Base-by-base conservation (phyloP, 2,797 vertebrate genomes). In the Lemur catta region DNA sequence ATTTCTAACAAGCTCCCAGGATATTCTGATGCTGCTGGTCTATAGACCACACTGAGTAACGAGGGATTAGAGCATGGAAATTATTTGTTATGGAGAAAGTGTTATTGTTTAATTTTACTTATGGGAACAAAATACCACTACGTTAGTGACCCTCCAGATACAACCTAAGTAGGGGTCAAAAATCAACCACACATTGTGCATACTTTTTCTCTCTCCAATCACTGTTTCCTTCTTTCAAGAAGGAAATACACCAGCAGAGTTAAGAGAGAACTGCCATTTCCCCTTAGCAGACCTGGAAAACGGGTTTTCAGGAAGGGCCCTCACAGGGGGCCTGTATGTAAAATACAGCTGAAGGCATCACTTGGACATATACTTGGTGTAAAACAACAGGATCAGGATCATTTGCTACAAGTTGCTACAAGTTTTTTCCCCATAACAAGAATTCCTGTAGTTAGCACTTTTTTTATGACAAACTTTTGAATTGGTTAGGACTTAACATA, bases 381-480 rank as follows among this genome's bases (percentile, higher is more conserved):
- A 86, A 69, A 94, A 92, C 67, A 89, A 94, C 85, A 93, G 48
- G 38, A 88, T 59, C 89, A 89, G 48, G 38, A 91, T 65, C 74
- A 78, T 95, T 96, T 94, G 78, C 46, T 92, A 88, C 89, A 55
- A 95, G 94, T 33, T 88, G 46, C 75, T 76, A 76, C 52, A 89
- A 26, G 46, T 48, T 81, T 76, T 63, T 28, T 2, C 15, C 57
- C 75, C 50, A 18, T 67, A 84, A 92, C 46, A 95, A 72, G 33
- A 97, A 95, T 88, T 91, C 78, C 41, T 86, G 22, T 57, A 74
- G 84, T 67, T 71, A 57, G 84, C 69, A 95, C 76, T 80, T 93
- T 94, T 94, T 87, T 90, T 80, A 95, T 74, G 87, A 95, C 18
- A 76, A 81, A 89, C 81, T 85, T 94, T 96, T 93, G 94, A 96